Base-by-base conservation (phyloP, 2,113 vertebrate genomes). In the Micronycteris hirsuta region DNA sequence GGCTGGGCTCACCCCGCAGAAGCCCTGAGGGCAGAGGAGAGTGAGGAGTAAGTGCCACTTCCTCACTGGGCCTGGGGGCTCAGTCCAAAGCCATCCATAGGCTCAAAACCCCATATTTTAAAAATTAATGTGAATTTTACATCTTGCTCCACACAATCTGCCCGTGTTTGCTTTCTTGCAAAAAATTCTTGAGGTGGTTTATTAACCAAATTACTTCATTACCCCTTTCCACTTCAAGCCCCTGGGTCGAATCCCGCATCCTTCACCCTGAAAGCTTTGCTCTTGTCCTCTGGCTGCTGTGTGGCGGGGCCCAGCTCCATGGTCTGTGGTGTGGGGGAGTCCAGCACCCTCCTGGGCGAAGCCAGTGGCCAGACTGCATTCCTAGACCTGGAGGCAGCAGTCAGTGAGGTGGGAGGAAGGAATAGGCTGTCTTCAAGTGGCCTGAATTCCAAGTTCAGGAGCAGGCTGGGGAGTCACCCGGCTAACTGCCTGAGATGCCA, bases 361-460 rank as follows among this genome's bases (percentile, higher is more conserved):
- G 81, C 49, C 83, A 20, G 71, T 15, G 24, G 77, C 81, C 31
- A n/a, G 68, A 56, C 45, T 28, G 77, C 52, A 31, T 58, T 78
- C 95, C 31, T 28, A 68, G 68, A 36, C 22, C 43, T 33, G 13
- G 71, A n/a, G 67, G 24, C 63, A 80, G 78, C 16, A 28, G 38
- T n/a, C 0, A 0, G 13, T 20, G 49, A 81, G 36, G 54, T 71
- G 56, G 36, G 61, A 82, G 52, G 61, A 94, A 31, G 19, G 63
- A 49, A 65, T 2, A 67, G 80, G 15, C 89, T 68, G 33, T 86
- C 71, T 77, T 87, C 65, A 90, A 91, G 58, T 31, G 68, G 52
- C 84, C 87, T 93, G 80, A 89, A 84, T 81, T 94, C 70, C 80
- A 92, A 89, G 80, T 54, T 78, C 70, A 95, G 56, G n/a, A 83